A percentile compares a stretch with the other conserved stretches of the same genome.
Conservation (phyloP, 2,113 vertebrate species). For the Columbina picui region DNA sequence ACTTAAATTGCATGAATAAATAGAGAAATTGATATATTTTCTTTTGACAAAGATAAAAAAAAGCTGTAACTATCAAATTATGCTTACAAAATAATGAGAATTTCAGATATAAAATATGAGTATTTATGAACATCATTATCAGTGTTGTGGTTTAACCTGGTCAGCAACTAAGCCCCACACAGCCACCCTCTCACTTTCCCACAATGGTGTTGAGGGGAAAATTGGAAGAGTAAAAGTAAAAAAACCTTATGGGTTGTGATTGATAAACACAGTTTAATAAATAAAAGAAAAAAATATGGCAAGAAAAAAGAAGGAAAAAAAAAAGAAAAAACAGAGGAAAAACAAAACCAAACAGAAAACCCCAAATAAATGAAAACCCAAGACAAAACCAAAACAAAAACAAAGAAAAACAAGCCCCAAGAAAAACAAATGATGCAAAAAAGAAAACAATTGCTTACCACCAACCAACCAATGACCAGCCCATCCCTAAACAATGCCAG, state of each 20-base stretch:
- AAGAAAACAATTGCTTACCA: background rate
- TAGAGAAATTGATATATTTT: background rate
- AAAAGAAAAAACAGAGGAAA: background rate
- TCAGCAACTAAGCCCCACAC: accelerated
- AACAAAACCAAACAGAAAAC: no score
- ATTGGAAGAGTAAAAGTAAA: background rate
- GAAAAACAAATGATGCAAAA: background rate
- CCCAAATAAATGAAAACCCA: no score
- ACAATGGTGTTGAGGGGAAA: background rate
- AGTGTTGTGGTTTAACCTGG: background rate
- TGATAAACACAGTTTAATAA: background rate
- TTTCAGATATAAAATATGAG: background rate
- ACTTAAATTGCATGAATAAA: background rate
- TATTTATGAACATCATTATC: background rate
- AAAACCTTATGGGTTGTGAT: accelerated
- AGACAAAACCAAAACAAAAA: accelerated
- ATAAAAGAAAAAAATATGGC: background rate
- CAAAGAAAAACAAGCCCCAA: background rate
- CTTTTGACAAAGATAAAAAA: background rate
- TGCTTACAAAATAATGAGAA: background rate
- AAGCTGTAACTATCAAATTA: background rate
- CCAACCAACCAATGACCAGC: accelerated
- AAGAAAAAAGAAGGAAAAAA: background rate
- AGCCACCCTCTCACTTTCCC: accelerated
- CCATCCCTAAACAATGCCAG: background rate